These are phyloP conservation scores for Nudaria mundana DNA, from an alignment of 2,888 invertebrate genomes.

Conservation along the genomic window DNA sequence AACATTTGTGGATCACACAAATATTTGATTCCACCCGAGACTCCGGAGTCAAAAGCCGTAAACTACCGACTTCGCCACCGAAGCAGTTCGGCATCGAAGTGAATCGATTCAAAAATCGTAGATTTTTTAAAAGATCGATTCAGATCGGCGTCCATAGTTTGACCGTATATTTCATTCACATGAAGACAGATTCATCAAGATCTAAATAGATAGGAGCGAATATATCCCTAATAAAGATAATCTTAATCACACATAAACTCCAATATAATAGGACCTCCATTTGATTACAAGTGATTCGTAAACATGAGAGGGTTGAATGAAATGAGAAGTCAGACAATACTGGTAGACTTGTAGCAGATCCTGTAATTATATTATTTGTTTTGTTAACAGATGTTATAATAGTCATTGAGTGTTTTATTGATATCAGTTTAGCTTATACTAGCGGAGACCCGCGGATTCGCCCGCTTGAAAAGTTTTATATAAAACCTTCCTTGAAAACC, in stretches of 20 bases:
- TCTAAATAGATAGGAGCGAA: conserved; percentile 14
- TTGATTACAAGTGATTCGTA: conserved; percentile 22
- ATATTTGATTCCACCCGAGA: too few species aligned
- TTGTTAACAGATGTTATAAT: conserved; percentile 4
- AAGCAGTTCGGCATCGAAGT: too few species aligned
- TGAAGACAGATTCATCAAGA: conserved; percentile 9
- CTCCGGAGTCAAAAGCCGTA: too few species aligned
- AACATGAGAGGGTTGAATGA: conserved; percentile 1
- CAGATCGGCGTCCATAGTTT: neutral
- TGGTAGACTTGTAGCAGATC: conserved; percentile 1
- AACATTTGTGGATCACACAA: too few species aligned
- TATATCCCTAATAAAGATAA: conserved; percentile 28
- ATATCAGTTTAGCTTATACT: neutral
- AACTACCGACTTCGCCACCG: too few species aligned
- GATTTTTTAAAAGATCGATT: neutral
- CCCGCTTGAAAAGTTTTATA: too few species aligned
- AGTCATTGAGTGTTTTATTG: conserved; percentile 1
- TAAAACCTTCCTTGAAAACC: too few species aligned
- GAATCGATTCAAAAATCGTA: neutral
- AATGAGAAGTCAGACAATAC: conserved; percentile 5
- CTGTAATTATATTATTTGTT: conserved; percentile 3
- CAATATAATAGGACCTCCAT: conserved; percentile 23
- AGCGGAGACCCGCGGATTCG: neutral
- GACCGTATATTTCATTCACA: conserved; percentile 8
- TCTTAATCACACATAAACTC: conserved; percentile 27